These are phyloP conservation scores for Tetrax tetrax DNA, from an alignment of 2,113 vertebrate genomes.

Conservation along the genomic window DNA sequence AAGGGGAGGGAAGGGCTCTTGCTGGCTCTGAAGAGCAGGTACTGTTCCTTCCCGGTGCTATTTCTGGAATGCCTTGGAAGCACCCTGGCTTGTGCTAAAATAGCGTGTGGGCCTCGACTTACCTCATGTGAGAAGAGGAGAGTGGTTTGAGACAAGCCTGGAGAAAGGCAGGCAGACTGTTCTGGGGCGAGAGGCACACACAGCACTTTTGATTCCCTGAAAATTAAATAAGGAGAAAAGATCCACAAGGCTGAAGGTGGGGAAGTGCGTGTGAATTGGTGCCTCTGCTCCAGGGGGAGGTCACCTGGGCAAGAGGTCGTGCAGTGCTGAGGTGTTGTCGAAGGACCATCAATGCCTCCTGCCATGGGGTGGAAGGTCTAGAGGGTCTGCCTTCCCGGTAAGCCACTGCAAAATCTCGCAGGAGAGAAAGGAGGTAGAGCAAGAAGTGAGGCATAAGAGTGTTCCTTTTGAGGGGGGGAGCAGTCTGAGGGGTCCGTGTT, in stretches of 20 bases:
- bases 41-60: not conserved
- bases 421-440: not conserved
- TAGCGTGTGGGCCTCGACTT: not conserved
- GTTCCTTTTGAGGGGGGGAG: not conserved
- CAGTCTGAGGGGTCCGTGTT: not conserved
- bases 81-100: not conserved
- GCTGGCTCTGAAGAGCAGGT: not conserved
- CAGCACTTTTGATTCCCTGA: not conserved
- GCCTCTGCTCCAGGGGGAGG: not conserved
- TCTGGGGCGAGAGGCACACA: not conserved
- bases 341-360: not conserved
- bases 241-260: not conserved
- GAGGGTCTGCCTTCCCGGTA: not conserved
- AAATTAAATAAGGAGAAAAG: not conserved
- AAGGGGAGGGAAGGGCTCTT: not conserved
- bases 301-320: not conserved
- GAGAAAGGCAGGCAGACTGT: not conserved
- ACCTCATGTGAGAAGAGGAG: not conserved
- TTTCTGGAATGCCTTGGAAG: conserved; percentile 20
- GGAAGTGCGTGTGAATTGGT: not conserved
- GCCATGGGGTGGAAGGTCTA: not conserved
- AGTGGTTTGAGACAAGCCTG: not conserved
- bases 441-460: not conserved
- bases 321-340: not conserved
- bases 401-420: not conserved